These are phyloP conservation scores for Heliothis subflexa DNA, from an alignment of 1,140 invertebrate genomes.

Conservation along the genomic window DNA sequence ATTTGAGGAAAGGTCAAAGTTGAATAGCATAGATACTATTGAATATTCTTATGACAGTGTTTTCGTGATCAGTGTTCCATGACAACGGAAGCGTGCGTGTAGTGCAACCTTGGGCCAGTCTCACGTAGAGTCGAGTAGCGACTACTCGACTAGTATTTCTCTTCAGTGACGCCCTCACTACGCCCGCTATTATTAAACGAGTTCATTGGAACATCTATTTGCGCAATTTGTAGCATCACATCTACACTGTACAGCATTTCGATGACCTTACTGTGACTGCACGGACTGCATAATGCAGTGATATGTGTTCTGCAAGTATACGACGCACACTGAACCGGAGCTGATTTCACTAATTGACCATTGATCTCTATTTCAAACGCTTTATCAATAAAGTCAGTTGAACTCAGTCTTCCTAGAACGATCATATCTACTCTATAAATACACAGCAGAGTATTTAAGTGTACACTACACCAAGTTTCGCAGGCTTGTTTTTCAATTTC, in stretches of 20 bases:
- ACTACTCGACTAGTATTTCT: constrained; percentile 57
- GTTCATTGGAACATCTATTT: constrained; percentile 86
- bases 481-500: constrained; percentile 60
- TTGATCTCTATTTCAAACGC: constrained; percentile 39
- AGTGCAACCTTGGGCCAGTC: constrained; percentile 74
- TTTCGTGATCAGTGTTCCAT: constrained; percentile 57
- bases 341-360: constrained; percentile 41
- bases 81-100: constrained; percentile 62
- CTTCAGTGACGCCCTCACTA: constrained; percentile 77
- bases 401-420: constrained; percentile 28
- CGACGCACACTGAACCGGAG: constrained; percentile 24
- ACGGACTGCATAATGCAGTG: constrained; percentile 54
- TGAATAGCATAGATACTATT: constrained; percentile 21
- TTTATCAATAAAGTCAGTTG: constrained; percentile 36
- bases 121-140: constrained; percentile 60
- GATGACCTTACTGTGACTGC: constrained; percentile 78
- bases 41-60: constrained; percentile 46
- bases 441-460: constrained; percentile 24
- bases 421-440: constrained; percentile 10
- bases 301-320: constrained; percentile 52
- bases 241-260: constrained; percentile 68
- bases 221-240: constrained; percentile 83
- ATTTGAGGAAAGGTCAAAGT: constrained; percentile 6
- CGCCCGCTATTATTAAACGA: constrained; percentile 85
- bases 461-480: constrained; percentile 37